Evolutionary conservation across 92 coral and sea anemone species (phyloP), one percentile per base, ranked within the genome.

Genomic region (Bergia puertoricense): DNA sequence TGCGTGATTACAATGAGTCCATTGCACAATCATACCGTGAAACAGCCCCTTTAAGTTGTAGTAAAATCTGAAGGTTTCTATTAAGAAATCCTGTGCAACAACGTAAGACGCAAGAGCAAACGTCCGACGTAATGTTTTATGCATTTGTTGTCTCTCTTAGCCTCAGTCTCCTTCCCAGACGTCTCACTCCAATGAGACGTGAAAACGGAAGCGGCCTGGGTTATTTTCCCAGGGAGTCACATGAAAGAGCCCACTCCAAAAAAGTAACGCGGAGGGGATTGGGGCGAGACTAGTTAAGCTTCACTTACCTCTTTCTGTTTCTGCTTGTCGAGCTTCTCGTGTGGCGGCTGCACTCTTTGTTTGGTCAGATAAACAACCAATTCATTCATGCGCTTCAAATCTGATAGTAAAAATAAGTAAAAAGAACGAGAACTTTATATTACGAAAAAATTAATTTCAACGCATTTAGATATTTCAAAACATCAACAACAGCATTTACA

Each of bases 361-460:
- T 91, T 90, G 36, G 98, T 90, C 71, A 97, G 93, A 73, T 82
- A 88, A 42, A 82, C 85, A 41, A 97, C 95, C 50, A 95, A 92
- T 76, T 97, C 99, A 36, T 89, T 93, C 98, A 95, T 97, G 77
- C 99, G 90, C 89, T 95, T 97, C 82, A 92, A 93, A 86, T 97
- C 99, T 96, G 84, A 45, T 3, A 74, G 62, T 20, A 39, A 51
- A 62, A 40, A 69, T 8, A 76, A 13, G 48, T 16, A 36, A 46
- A 41, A 59, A 45, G 15, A 48, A 46, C 9, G 3, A 74, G 22
- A 86, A 39, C n/a, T 42, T 6, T 5, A 18, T 7, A 43, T 36
- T 22, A 42, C 11, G 48, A 68, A 46, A 46, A 46, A 0, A 10
- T 6, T 57, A 57, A 11, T 57, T 16, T 57, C 13, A 14, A 57